Evolutionary conservation across 2,113 vertebrate species (phyloP), one percentile per base, ranked within the genome.

Genomic region (Poeciliopsis occidentalis): DNA sequence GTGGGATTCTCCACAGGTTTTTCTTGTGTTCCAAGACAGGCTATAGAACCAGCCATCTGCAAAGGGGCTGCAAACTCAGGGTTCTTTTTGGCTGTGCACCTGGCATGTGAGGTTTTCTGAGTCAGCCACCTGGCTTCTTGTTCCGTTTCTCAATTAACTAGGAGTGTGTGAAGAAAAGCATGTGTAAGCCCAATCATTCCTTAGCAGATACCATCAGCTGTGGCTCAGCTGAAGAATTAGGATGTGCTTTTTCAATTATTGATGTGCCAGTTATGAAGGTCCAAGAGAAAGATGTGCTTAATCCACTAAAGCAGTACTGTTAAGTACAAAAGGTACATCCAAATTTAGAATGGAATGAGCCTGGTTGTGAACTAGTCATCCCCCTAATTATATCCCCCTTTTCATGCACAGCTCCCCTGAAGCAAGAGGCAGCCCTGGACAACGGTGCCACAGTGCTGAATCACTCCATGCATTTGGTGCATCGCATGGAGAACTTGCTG

Each of bases 381-480:
- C 2, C 12, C 39, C 17, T 10, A 57, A 51, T 71, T 24, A 78
- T 15, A 68, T 64, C 10, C 62, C 41, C 15, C 15, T 47, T 47
- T 66, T 24, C 27, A 15, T 60, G 62, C 72, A 0, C 93, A 98
- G 98, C 96, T 68, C 90, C 88, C 8, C 94, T 96, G 88, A 97
- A 94, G 89, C 92, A 91, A 0, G 96, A 98, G 8, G 60, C 79
- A 0, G 75, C 87, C 0, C 69, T 93, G 0, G 98, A 98, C 17
- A 85, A 79, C 29, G 87, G 92, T 0, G 86, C 84, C 44, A 91
- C 94, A 32, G 91, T 96, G 73, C 95, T 99, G 90, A 98, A 97
- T 91, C 97, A 98, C 93, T 96, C 97, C 0, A 95, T 96, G 94
- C 88, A 78, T 34, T 91, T 98, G 90, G 95, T 99, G 78, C 95